Conservation (phyloP, 2,113 vertebrate genomes). For the Pterocles gutturalis region DNA sequence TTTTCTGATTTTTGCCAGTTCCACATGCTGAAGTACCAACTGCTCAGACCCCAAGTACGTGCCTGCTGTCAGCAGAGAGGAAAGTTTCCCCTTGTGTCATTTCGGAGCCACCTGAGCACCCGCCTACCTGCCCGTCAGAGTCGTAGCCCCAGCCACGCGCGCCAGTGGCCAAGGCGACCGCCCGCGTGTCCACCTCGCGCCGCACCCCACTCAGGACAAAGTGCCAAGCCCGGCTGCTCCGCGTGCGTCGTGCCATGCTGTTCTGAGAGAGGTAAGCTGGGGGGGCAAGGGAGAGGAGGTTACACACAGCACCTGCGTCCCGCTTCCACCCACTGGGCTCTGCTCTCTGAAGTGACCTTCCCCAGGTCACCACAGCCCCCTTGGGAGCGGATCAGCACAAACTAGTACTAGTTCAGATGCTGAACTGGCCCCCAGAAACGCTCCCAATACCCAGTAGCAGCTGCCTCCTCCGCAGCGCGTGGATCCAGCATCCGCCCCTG, state of each 20-base stretch:
- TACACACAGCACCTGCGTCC: background rate
- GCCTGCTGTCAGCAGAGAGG: background rate
- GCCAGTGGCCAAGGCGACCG: conserved; percentile 68
- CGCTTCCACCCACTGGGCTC: background rate
- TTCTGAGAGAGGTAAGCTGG: conserved; percentile 12
- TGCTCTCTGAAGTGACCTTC: background rate
- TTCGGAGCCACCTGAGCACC: fast-evolving
- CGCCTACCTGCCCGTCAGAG: conserved; percentile 87
- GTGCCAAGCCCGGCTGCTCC: conserved; percentile 91
- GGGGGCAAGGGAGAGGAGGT: background rate
- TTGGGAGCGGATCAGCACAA: fast-evolving
- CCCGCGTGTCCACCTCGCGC: conserved; percentile 83
- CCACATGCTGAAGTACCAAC: background rate
- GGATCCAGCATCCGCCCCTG: background rate
- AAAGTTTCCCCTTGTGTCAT: fast-evolving
- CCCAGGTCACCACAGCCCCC: no score
- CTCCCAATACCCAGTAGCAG: background rate
- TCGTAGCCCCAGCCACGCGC: conserved; percentile 82
- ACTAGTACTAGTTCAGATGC: fast-evolving
- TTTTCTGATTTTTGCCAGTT: background rate
- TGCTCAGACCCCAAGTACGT: background rate
- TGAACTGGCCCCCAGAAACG: fast-evolving
- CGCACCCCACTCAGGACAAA: conserved; percentile 90
- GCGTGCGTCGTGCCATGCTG: conserved; percentile 89
- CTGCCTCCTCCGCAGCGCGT: background rate